Percentiles rank a stretch among this genome's conserved stretches.
Evolutionary conservation across 2,888 invertebrate genomes (phyloP).

Genomic region (Thera britannica): DNA sequence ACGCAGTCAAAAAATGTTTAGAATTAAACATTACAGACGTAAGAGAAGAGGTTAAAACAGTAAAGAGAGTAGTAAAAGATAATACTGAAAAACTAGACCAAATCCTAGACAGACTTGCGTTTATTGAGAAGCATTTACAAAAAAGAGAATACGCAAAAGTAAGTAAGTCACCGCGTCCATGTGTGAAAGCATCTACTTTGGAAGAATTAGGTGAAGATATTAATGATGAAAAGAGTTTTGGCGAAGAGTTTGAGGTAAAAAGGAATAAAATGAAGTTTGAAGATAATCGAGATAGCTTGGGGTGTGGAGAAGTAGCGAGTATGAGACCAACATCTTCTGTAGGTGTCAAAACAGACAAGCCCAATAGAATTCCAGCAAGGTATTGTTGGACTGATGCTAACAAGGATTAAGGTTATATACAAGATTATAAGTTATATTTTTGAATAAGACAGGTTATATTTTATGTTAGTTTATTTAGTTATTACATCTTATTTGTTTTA

Average conservation of each 20-base stretch:
- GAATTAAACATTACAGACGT: conserved; percentile 53
- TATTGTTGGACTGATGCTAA: conserved; percentile 76
- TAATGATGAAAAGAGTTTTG: conserved; percentile 58
- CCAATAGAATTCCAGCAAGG: conserved; percentile 63
- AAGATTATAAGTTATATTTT: conserved; percentile 12
- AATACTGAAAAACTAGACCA: conserved; percentile 63
- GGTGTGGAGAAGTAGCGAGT: conserved; percentile 55
- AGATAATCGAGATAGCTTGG: conserved; percentile 42
- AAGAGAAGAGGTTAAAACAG: conserved; percentile 50
- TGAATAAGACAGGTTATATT: conserved; percentile 4
- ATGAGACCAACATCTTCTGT: conserved; percentile 38
- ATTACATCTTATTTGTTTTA: conserved; percentile 11
- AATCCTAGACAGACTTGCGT: conserved; percentile 60
- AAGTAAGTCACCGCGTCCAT: conserved; percentile 26
- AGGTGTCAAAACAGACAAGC: conserved; percentile 56
- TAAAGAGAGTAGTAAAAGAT: conserved; percentile 55
- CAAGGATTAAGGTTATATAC: conserved; percentile 34
- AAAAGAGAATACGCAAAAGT: conserved; percentile 13
- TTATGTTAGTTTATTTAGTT: conserved; percentile 15
- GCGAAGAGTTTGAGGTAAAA: conserved; percentile 53
- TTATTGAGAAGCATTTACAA: conserved; percentile 62
- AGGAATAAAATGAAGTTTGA: conserved; percentile 36
- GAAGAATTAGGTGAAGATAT: conserved; percentile 67
- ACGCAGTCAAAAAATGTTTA: conserved; percentile 66
- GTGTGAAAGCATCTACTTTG: conserved; percentile 57